Evolutionary conservation across 2,113 vertebrate species (phyloP).

Genomic region (Camelus bactrianus): DNA sequence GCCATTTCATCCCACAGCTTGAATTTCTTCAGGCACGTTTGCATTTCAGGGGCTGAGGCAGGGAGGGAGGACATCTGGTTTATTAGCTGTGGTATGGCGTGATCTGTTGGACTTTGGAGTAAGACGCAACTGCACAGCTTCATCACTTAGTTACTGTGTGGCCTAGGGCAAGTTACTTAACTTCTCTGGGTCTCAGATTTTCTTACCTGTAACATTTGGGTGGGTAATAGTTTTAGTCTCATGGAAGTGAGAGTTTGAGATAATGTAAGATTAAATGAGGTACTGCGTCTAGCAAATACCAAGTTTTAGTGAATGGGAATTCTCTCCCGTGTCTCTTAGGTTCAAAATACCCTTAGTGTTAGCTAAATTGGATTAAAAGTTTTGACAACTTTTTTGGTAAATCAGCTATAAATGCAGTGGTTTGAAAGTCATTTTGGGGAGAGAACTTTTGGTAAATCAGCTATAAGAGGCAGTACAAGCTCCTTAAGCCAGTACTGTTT

Average conservation of each 20-base stretch:
- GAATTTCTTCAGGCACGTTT: conserved; percentile 50
- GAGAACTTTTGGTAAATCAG: conserved; percentile 23
- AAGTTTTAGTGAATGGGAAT: neutral
- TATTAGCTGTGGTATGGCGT: neutral
- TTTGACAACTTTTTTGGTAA: conserved; percentile 31
- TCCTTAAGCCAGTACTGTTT: neutral
- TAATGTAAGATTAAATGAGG: neutral
- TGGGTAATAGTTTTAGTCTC: neutral
- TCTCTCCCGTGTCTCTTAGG: neutral
- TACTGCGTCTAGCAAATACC: neutral
- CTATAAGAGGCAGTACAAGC: neutral
- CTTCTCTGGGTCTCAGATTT: neutral
- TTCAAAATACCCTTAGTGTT: neutral
- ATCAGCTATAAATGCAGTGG: neutral
- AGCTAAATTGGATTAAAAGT: neutral
- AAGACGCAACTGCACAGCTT: neutral
- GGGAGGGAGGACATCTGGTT: neutral
- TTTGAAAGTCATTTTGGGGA: neutral
- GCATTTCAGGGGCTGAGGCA: neutral
- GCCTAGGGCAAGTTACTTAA: neutral
- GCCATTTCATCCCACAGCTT: neutral
- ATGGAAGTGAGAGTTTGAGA: neutral
- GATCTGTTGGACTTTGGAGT: neutral
- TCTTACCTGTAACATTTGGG: conserved; percentile 11
- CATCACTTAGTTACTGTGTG: neutral